Evolutionary conservation across 2,888 invertebrate genomes (phyloP).

Genomic region (Mesorhabditis belari): DNA sequence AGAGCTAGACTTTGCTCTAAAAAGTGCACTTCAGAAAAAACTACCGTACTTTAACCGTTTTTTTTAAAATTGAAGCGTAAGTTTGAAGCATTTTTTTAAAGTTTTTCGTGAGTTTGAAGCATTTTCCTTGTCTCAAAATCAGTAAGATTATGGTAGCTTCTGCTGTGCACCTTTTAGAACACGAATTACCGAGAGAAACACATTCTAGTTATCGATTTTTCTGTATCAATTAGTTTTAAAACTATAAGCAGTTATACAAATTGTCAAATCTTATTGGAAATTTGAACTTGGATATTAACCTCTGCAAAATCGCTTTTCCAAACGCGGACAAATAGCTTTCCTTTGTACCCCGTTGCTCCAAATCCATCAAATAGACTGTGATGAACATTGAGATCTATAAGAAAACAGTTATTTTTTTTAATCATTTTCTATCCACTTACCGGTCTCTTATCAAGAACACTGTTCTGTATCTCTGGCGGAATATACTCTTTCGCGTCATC

Average conservation of each 20-base stretch:
- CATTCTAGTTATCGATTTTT: background rate
- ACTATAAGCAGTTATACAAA: background rate
- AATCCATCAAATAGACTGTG: slow-evolving; percentile 52
- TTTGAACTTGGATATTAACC: slow-evolving; percentile 8
- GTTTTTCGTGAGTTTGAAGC: too few species aligned
- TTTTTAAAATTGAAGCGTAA: too few species aligned
- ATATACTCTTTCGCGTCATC: slow-evolving; percentile 52
- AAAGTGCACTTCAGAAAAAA: too few species aligned
- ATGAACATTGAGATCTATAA: slow-evolving; percentile 52
- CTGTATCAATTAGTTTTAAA: background rate
- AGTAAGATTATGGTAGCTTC: too few species aligned
- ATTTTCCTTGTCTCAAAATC: too few species aligned
- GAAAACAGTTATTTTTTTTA: background rate
- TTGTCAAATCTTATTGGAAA: background rate
- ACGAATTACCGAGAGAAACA: too few species aligned
- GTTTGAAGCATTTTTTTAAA: too few species aligned
- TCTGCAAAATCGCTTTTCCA: slow-evolving; percentile 49
- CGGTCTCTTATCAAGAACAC: slow-evolving; percentile 50
- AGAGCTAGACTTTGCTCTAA: too few species aligned
- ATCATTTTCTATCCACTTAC: slow-evolving; percentile 16
- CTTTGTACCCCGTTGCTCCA: slow-evolving; percentile 45
- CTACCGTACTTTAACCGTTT: too few species aligned
- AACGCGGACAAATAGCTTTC: slow-evolving; percentile 52
- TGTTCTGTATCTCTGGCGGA: slow-evolving; percentile 50
- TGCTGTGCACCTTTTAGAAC: too few species aligned